Base-by-base conservation (phyloP, 2,797 vertebrate species). In the Zalophus californianus region DNA sequence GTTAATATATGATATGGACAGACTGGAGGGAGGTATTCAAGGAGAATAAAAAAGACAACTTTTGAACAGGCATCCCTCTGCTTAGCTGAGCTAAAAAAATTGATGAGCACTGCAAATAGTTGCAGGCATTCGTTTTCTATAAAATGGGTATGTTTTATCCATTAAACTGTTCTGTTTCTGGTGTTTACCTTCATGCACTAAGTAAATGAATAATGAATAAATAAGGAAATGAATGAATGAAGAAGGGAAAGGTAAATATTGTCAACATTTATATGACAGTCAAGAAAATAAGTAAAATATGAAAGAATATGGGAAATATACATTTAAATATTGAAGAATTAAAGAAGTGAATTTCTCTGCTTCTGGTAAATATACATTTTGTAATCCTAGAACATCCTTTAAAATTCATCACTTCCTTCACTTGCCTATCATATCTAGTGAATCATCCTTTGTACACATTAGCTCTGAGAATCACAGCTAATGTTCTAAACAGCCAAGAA, bases 401-500 rank as follows among this genome's bases (percentile, higher is more conserved):
- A 93, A 83, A 62, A 50, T 73, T 93, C 3, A 87, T 70, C 10
- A 64, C 27, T 62, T 66, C 12, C 3, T 66, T 92, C 35, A 78
- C 58, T 85, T 96, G 14, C 13, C 16, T 68, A 44, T 60, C 62
- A 50, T 64, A 64, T 25, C 21, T 95, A 52, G 77, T 86, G 3
- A 70, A 86, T 87, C 84, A 86, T 72, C 0, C 9, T 80, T 85
- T 82, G n/a, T 95, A 91, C 13, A 72, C 3, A 32, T 84, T 91
- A 92, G 1, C 13, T 97, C 48, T 20, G 7, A 93, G 96, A 97
- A 91, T 83, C 4, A 92, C 25, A 25, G 2, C 10, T 79, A 94
- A 97, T 7, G 62, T 97, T 98, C 96, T 52, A 96, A 97, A 82
- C 9, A 86, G 2, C 72, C 44, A 78, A 18, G 80, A 62, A 91